Conservation (phyloP, 1,140 invertebrate species). For the Diorhabda carinulata region DNA sequence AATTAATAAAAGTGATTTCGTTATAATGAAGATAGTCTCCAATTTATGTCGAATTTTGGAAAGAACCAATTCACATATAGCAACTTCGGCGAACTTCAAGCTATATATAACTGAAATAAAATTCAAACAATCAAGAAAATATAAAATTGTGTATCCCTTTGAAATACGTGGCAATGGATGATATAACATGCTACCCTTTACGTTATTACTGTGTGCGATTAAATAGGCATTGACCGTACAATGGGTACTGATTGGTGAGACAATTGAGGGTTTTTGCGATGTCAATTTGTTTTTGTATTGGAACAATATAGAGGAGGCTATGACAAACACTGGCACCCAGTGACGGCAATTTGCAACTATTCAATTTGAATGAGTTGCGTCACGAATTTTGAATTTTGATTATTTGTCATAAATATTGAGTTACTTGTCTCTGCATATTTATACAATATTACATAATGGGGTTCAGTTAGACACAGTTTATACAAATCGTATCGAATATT, state of each 20-base stretch:
- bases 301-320: constrained; percentile 39
- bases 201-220: constrained; percentile 32
- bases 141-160: too few species aligned
- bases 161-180: not conserved
- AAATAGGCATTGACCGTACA: constrained; percentile 44
- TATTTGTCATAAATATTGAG: constrained; percentile 20
- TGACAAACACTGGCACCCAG: constrained; percentile 36
- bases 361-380: constrained; percentile 41
- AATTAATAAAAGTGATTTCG: too few species aligned
- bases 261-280: constrained; percentile 47
- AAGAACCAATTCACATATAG: too few species aligned
- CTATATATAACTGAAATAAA: too few species aligned
- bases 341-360: constrained; percentile 43
- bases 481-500: too few species aligned
- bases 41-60: too few species aligned
- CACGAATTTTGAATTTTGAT: constrained; percentile 42
- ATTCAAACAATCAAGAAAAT: too few species aligned
- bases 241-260: constrained; percentile 47
- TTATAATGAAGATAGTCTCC: too few species aligned
- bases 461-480: too few species aligned
- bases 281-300: constrained; percentile 48
- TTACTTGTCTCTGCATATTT: too few species aligned
- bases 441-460: too few species aligned
- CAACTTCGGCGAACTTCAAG: too few species aligned
- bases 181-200: constrained; percentile 32